Conservation (phyloP, 2,888 invertebrate species). For the Agonum fuliginosum region DNA sequence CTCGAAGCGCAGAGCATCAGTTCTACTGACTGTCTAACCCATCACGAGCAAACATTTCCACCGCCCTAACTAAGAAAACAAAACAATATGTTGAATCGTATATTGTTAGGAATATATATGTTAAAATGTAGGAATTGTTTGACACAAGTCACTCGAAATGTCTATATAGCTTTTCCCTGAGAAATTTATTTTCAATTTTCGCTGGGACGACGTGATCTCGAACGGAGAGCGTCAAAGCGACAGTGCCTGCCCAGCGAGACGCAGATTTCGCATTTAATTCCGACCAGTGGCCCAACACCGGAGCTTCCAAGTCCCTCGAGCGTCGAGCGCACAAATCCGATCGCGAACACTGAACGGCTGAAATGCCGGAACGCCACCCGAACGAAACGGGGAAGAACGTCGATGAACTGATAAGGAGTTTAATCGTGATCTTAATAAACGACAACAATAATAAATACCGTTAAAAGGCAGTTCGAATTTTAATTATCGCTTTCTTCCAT, state of each 20-base stretch:
- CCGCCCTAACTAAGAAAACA: neutral
- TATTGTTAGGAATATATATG: neutral
- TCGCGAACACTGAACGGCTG: too few relatives aligned
- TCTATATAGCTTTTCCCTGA: slow-evolving; percentile 10
- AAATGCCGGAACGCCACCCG: slow-evolving; percentile 4
- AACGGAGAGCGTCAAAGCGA: slow-evolving; percentile 19
- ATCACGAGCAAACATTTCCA: neutral
- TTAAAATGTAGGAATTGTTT: neutral
- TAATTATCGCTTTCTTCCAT: slow-evolving; percentile 33
- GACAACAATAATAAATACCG: slow-evolving; percentile 46
- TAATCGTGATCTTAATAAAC: slow-evolving; percentile 50
- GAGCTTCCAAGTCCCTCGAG: slow-evolving; percentile 17
- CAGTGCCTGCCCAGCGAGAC: slow-evolving; percentile 20
- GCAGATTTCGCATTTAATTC: slow-evolving; percentile 35
- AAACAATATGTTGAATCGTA: neutral
- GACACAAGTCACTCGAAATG: slow-evolving; percentile 3
- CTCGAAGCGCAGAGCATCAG: slow-evolving; percentile 35
- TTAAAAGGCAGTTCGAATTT: slow-evolving; percentile 36
- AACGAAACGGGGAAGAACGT: slow-evolving; percentile 15
- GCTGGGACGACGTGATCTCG: slow-evolving; percentile 20
- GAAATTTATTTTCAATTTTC: slow-evolving; percentile 39
- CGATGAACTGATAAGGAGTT: slow-evolving; percentile 48
- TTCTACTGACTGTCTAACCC: neutral
- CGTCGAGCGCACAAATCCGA: neutral
- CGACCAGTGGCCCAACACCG: slow-evolving; percentile 1